These are phyloP conservation scores for Abrostola triplasia DNA, from an alignment of 2,888 invertebrate genomes.

Conservation along the genomic window DNA sequence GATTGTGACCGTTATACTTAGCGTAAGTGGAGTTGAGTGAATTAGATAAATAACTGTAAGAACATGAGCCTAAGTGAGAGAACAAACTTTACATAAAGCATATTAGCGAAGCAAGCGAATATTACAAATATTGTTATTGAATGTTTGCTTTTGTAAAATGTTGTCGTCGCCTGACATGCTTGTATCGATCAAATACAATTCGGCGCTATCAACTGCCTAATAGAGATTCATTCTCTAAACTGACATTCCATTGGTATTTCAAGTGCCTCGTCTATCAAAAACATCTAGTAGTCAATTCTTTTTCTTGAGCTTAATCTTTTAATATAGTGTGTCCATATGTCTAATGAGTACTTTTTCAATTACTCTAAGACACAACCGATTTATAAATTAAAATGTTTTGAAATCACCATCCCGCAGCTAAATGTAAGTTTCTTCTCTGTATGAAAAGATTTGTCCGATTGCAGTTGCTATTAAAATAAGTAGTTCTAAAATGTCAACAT, in stretches of 20 bases:
- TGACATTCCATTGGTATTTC: constrained; percentile 32
- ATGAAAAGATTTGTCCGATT: no score
- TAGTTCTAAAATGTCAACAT: no score
- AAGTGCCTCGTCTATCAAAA: constrained; percentile 6
- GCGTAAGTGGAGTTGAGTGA: background rate
- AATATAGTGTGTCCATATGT: no score
- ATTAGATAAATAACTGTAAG: constrained; percentile 7
- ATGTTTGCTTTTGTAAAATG: constrained; percentile 57
- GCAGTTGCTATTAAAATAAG: no score
- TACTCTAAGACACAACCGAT: no score
- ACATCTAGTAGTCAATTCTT: no score
- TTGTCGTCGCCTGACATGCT: constrained; percentile 63
- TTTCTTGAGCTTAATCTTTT: no score
- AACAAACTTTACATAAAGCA: constrained; percentile 13
- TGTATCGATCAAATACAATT: constrained; percentile 67
- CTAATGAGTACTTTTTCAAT: no score
- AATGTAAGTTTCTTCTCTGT: no score
- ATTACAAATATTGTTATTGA: constrained; percentile 10
- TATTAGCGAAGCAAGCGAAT: constrained; percentile 6
- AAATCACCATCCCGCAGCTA: no score
- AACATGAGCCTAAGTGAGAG: background rate
- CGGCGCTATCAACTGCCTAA: constrained; percentile 52
- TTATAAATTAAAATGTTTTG: no score
- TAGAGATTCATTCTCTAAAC: constrained; percentile 51
- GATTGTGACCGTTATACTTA: background rate